Conservation (phyloP, 2,888 invertebrate species). For the Alloscopus bannaensis region DNA sequence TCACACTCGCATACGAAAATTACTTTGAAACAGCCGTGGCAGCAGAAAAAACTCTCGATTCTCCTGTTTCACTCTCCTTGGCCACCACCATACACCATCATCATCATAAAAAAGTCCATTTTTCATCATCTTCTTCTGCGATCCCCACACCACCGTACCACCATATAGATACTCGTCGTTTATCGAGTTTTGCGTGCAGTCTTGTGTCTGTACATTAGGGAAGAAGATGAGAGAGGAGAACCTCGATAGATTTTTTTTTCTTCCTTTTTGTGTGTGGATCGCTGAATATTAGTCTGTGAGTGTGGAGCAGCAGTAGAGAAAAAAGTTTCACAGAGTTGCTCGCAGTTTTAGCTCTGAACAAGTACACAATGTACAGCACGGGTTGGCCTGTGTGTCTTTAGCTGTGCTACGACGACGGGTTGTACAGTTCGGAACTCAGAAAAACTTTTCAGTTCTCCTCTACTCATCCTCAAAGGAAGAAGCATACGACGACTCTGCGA, state of each 20-base stretch:
- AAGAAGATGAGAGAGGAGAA: conserved; percentile 19
- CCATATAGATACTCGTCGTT: not conserved
- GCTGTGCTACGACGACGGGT: too few species aligned
- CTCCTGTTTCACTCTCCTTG: conserved; percentile 38
- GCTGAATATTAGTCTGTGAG: not conserved
- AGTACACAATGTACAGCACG: too few species aligned
- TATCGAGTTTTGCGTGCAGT: not conserved
- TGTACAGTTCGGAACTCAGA: too few species aligned
- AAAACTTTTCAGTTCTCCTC: not conserved
- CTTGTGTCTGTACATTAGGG: not conserved
- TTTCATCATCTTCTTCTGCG: conserved; percentile 14
- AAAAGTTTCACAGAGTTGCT: not conserved
- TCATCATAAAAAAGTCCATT: not conserved
- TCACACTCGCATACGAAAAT: too few species aligned
- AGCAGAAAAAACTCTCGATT: conserved; percentile 14
- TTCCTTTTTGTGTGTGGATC: not conserved
- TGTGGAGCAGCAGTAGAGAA: not conserved
- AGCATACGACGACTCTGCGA: not conserved
- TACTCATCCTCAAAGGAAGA: not conserved
- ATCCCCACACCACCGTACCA: too few species aligned
- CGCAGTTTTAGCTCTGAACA: too few species aligned
- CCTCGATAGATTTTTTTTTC: conserved; percentile 26
- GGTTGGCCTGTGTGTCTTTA: too few species aligned
- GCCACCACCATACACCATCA: conserved; percentile 14
- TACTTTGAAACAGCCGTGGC: not conserved